These are phyloP conservation scores for Acronicta leporina DNA, from an alignment of 2,888 invertebrate genomes.

Conservation along the genomic window DNA sequence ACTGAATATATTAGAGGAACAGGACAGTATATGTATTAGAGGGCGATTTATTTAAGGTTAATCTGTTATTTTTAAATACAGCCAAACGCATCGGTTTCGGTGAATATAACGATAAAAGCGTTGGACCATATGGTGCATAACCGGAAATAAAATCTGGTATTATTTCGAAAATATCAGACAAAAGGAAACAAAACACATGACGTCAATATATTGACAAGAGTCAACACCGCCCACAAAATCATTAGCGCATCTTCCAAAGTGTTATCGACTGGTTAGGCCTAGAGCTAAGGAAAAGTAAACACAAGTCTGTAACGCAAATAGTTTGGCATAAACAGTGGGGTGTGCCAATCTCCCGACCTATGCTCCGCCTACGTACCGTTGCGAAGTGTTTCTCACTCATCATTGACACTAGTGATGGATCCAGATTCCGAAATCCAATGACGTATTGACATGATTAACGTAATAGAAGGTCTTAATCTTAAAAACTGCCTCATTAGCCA, in stretches of 20 bases:
- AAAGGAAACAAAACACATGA: conserved; percentile 14
- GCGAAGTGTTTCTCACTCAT: conserved; percentile 41
- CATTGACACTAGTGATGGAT: conserved; percentile 32
- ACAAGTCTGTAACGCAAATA: conserved; percentile 41
- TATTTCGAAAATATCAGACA: conserved; percentile 5
- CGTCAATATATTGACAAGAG: conserved; percentile 11
- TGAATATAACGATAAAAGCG: background rate
- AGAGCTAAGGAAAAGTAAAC: conserved; percentile 35
- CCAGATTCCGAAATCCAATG: conserved; percentile 28
- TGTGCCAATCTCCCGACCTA: conserved; percentile 78
- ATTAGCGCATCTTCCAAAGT: conserved; percentile 19
- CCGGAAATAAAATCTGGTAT: conserved; percentile 34
- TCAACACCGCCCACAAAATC: conserved; percentile 20
- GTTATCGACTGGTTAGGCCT: conserved; percentile 41
- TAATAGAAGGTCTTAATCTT: conserved; percentile 4
- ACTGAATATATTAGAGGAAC: too few relatives aligned
- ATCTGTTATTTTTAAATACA: too few relatives aligned
- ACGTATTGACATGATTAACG: conserved; percentile 21
- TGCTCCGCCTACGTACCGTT: conserved; percentile 61
- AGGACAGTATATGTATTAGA: too few relatives aligned
- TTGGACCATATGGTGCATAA: background rate
- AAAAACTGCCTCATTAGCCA: too few relatives aligned
- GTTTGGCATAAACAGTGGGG: conserved; percentile 65
- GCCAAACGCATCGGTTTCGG: too few relatives aligned
- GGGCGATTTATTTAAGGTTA: too few relatives aligned